phyloP scores from a whole-genome alignment of 2,888 invertebrate species.

The Apamea epomidion region DNA sequence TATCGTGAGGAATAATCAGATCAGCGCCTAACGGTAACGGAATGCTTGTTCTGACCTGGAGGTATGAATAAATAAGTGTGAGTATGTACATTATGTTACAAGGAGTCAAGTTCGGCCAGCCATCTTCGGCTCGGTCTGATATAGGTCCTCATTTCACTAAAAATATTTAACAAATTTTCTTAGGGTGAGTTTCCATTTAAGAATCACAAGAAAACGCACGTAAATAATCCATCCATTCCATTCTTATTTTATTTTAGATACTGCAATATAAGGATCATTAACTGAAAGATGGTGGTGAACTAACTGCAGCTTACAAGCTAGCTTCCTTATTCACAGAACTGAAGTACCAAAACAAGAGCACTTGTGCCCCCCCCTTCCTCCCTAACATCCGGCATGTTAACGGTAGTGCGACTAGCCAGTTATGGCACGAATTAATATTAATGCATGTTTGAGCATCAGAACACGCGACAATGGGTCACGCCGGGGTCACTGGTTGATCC shows the following conservation, averaged over 20 bases:
- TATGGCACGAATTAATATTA: conserved; percentile 65
- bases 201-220: background rate
- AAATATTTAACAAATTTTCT: background rate
- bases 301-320: too few species aligned
- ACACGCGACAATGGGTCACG: conserved; percentile 48
- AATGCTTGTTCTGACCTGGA: too few species aligned
- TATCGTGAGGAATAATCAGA: too few species aligned
- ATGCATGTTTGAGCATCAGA: conserved; percentile 54
- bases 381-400: conserved; percentile 52
- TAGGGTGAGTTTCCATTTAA: background rate
- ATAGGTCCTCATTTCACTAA: too few species aligned
- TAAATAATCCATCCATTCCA: background rate
- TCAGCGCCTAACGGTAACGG: too few species aligned
- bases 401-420: conserved; percentile 47
- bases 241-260: background rate
- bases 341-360: conserved; percentile 18
- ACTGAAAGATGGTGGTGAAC: too few species aligned
- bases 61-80: too few species aligned
- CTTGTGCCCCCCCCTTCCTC: background rate
- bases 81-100: too few species aligned
- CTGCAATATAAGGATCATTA: background rate
- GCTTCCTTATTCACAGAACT: conserved; percentile 12
- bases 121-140: background rate
- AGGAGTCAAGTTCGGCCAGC: background rate
- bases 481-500: conserved; percentile 59